Conservation (phyloP, 2,888 invertebrate species). For the Dasysyrphus albostriatus region DNA sequence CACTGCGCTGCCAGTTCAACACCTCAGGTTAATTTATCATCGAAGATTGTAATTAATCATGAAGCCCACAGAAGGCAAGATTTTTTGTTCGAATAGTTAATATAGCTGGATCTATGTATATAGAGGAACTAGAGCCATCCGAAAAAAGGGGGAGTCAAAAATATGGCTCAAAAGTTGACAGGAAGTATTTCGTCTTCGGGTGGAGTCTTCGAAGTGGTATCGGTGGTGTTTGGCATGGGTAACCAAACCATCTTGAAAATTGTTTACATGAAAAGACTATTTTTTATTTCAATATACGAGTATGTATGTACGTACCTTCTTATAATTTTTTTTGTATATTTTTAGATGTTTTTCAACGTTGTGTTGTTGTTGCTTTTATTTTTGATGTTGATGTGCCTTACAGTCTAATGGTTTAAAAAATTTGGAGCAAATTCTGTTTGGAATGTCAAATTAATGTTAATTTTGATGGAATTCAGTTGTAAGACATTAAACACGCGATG, state of each 20-base stretch:
- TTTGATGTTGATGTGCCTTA: not conserved
- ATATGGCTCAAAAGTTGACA: conserved; percentile 60
- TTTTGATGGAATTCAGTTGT: conserved; percentile 71
- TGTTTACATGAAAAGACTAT: conserved; percentile 42
- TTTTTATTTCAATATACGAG: conserved; percentile 22
- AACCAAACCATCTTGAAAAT: conserved; percentile 54
- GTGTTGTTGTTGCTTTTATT: not conserved
- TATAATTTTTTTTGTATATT: not conserved
- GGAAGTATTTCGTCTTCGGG: conserved; percentile 63
- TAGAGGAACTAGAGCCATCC: not conserved
- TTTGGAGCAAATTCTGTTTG: conserved; percentile 39
- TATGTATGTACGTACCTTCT: not conserved
- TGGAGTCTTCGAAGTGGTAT: not conserved
- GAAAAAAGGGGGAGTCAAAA: conserved; percentile 10
- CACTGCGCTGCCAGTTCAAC: conserved; percentile 74
- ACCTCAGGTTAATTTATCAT: conserved; percentile 74
- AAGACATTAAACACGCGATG: conserved; percentile 40
- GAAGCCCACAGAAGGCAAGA: conserved; percentile 51
- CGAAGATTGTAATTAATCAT: conserved; percentile 71
- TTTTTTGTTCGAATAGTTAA: conserved; percentile 45
- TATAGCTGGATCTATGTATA: conserved; percentile 35
- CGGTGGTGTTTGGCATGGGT: conserved; percentile 31
- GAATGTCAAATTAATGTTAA: conserved; percentile 73
- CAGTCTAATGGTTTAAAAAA: conserved; percentile 24
- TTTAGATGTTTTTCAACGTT: conserved; percentile 8